Base-by-base conservation (phyloP, 2,888 invertebrate species). In the Odontocerum albicorne region DNA sequence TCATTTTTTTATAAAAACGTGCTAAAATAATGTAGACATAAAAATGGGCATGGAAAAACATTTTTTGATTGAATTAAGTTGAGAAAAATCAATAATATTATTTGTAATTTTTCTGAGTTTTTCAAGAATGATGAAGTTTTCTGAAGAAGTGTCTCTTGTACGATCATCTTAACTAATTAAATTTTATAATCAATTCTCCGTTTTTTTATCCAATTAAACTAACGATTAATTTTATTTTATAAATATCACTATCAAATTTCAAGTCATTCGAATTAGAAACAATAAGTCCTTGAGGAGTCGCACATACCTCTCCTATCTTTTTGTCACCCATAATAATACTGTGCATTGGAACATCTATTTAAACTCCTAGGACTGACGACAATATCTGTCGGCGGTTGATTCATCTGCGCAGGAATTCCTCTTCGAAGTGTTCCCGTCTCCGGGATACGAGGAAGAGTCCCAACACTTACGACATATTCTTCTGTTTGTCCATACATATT, bases 271-370 rank as follows among this genome's bases (percentile, higher is more conserved):
- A 21, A 15, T 73, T 79, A 81, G 73, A 80, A 81, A 75, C 80
- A 80, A 70, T 81, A 81, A 68, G 80, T 81, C 68, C 80, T 75
- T 62, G 80, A 75, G 63, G 75, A 74, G 63, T 77, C 77, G 65
- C 77, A 68, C 67, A 77, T 74, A 67, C 79, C 74, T 66, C 70
- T 73, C 67, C 73, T 74, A 62, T 81, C 79, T 70, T 83, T 77
- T 66, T 81, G 87, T 88, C 88, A 89, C 82, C 88, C 88, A 68
- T 87, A 88, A 70, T 88, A 88, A 69, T 85, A 86, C 66, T 84
- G 84, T 42, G 81, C 82, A 67, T 83, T 84, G 62, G 83, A 81
- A 69, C 81, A 80, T 66, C 83, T 75, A 72, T 82, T 83, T 65
- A 85, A 72, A 72, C 83, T 84, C 66, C 86, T 74, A 1, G 86